These are phyloP conservation scores for Anthopleura sola DNA, from an alignment of 64 coral and sea anemone species.

Conservation along the genomic window DNA sequence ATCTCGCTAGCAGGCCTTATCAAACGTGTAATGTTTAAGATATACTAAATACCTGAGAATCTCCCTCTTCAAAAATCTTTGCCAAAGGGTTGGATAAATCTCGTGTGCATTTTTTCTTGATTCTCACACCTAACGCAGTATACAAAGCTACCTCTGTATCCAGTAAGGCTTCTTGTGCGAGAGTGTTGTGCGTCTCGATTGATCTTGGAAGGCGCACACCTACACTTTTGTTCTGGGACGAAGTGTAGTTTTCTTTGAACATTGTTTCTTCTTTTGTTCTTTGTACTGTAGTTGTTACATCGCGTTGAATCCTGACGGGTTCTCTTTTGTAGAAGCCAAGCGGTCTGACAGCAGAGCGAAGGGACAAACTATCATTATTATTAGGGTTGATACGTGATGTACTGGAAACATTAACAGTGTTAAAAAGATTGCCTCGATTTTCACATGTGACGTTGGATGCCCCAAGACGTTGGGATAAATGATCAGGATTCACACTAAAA, in stretches of 20 bases:
- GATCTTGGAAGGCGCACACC: not conserved
- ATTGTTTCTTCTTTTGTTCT: not conserved
- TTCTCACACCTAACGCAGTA: conserved; percentile 2
- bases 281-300: not conserved
- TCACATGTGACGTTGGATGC: not conserved
- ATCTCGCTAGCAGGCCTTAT: no score
- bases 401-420: not conserved
- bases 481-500: not conserved
- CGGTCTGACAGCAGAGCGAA: not conserved
- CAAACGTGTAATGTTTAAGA: not conserved
- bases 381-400: not conserved
- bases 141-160: conserved; percentile 19
- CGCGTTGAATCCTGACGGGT: not conserved
- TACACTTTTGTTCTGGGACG: not conserved
- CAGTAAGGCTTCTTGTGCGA: conserved; percentile 1
- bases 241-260: not conserved
- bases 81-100: conserved; percentile 1
- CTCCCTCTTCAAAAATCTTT: not conserved
- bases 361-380: not conserved
- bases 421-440: not conserved
- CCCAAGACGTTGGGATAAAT: not conserved
- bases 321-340: not conserved
- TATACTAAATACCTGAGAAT: conserved; percentile 6
- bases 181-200: not conserved
- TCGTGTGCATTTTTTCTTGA: not conserved